Conservation (phyloP, 1,140 invertebrate species). For the Stegodyphus dumicola region DNA sequence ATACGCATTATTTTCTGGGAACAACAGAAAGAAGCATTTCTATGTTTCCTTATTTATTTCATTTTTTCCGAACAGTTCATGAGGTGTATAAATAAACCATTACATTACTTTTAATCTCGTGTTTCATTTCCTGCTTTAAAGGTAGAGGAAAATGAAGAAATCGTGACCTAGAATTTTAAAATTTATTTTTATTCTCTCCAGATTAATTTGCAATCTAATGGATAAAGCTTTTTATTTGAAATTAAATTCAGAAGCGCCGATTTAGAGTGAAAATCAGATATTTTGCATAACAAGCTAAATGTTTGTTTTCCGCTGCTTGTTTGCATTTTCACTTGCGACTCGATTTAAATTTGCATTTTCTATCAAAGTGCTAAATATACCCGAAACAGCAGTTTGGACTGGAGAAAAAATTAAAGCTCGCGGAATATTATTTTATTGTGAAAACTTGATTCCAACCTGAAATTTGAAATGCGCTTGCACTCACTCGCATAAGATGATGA, state of each 20-base stretch:
- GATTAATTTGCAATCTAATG: constrained; percentile 61
- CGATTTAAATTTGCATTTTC: constrained; percentile 60
- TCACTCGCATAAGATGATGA: constrained; percentile 2
- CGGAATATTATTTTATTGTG: constrained; percentile 57
- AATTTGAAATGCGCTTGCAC: constrained; percentile 35
- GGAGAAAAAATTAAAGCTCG: constrained; percentile 17
- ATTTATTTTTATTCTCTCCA: constrained; percentile 31
- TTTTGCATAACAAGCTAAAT: constrained; percentile 33
- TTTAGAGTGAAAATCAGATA: constrained; percentile 48
- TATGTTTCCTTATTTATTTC: too few relatives aligned
- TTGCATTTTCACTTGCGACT: constrained; percentile 20
- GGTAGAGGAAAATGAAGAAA: background rate
- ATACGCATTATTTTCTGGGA: too few relatives aligned
- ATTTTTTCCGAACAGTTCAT: background rate
- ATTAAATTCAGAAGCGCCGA: constrained; percentile 31
- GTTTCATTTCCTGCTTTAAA: background rate
- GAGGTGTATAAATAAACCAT: constrained; percentile 49
- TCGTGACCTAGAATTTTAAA: constrained; percentile 26
- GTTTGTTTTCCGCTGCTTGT: constrained; percentile 35
- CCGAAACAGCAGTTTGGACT: background rate
- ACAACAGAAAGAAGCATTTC: too few relatives aligned
- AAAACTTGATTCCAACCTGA: constrained; percentile 51
- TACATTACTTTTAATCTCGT: constrained; percentile 41
- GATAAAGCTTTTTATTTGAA: constrained; percentile 37
- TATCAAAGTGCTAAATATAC: constrained; percentile 59